Base-by-base conservation (phyloP, 2,113 vertebrate genomes). In the Leptobrachium leishanense region DNA sequence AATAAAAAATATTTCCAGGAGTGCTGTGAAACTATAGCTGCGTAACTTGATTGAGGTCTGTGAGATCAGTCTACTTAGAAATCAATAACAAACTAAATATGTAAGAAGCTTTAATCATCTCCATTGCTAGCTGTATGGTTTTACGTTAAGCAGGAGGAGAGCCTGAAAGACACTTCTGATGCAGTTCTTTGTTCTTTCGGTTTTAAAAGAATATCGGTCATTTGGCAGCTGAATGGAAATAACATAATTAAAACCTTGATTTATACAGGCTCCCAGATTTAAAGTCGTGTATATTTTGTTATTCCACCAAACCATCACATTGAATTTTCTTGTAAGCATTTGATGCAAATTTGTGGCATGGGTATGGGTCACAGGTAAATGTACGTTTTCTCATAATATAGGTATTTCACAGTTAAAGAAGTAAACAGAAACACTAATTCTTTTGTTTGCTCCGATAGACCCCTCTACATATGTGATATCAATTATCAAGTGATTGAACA, bases 241-340 rank as follows among this genome's bases (percentile, higher is more conserved):
- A 55, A 15, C 55, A 20, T 68, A 66, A 74, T 74, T 68, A 50
- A 68, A 72, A 9, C 10, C 12, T 50, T 11, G 8, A 62, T 62
- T 74, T 72, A 68, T 41, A 46, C 2, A 5, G 43, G 53, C 57
- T 74, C 8, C 53, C n/a, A 50, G 64, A 6, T 40, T 31, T 46
- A 81, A 68, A 81, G 70, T 15, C 43, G 7, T 72, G 69, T 81
- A 74, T 67, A 74, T 81, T 81, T 74, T 81, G 71, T 81, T 73
- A 67, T 79, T 57, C 43, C 71, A 81, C 64, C 65, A 81, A 74
- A 81, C 78, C 71, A 81, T 81, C 78, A 81, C 57, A 68, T 81
- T 55, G 41, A 6, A 74, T 59, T 74, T 41, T 81, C 72, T 59
- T 73, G 3, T 80, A 31, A 80, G 42, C 77, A 80, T 80, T 80